These are phyloP conservation scores for Polydrusus tereticollis DNA, from an alignment of 2,888 invertebrate species.

Conservation along the genomic window DNA sequence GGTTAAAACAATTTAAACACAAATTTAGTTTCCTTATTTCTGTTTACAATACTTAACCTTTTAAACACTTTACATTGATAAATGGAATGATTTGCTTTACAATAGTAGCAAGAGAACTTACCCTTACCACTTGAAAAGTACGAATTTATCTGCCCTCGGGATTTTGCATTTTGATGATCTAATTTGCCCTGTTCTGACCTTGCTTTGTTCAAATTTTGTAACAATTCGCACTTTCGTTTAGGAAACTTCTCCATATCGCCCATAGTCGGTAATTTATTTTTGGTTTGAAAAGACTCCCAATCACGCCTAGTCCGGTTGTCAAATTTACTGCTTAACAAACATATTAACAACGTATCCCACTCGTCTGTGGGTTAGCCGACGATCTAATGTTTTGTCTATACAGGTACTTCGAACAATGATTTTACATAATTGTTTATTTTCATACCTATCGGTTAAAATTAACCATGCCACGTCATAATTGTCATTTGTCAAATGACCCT, in stretches of 20 bases:
- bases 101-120: slow-evolving; percentile 25
- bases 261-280: background rate
- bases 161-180: too few species aligned
- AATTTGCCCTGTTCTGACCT: background rate
- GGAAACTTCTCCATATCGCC: background rate
- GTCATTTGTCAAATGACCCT: too few species aligned
- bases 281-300: background rate
- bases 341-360: too few species aligned
- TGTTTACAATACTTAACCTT: slow-evolving; percentile 13
- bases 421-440: background rate
- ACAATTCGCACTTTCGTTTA: background rate
- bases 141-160: too few species aligned
- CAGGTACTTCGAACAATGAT: background rate
- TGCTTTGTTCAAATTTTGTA: background rate
- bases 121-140: too few species aligned
- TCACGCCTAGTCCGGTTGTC: background rate
- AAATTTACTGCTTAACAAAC: background rate
- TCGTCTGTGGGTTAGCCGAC: background rate
- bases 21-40: slow-evolving; percentile 15
- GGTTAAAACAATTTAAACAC: too few species aligned
- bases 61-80: slow-evolving; percentile 30
- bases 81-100: slow-evolving; percentile 27
- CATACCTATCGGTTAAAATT: too few species aligned
- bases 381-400: background rate
- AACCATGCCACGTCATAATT: too few species aligned